Evolutionary conservation across 2,888 invertebrate genomes (phyloP).

Genomic region (Trachelus stipa): DNA sequence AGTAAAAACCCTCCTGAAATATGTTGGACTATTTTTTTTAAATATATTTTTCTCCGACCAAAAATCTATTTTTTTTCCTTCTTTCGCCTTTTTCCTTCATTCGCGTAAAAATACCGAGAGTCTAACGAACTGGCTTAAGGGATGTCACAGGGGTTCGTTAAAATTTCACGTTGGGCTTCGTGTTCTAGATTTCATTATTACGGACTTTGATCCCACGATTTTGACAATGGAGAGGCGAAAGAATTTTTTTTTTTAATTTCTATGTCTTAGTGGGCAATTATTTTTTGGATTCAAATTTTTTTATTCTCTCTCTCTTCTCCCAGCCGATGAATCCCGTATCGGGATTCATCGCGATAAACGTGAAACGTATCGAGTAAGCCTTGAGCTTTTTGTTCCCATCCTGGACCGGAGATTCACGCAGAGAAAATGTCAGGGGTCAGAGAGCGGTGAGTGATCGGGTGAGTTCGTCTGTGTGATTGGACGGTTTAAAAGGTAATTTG

Average conservation of each 20-base stretch:
- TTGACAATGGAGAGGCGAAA: neutral
- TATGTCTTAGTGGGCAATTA: neutral
- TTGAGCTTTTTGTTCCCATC: neutral
- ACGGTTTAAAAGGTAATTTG: constrained; percentile 54
- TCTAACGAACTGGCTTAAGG: neutral
- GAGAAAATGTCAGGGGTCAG: neutral
- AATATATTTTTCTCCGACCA: too few species aligned
- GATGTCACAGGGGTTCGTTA: neutral
- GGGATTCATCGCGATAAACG: neutral
- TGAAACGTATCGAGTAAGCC: neutral
- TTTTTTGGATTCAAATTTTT: neutral
- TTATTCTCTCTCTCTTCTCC: neutral
- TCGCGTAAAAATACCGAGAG: neutral
- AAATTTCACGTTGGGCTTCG: neutral
- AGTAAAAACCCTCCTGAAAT: neutral
- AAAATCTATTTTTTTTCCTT: too few species aligned
- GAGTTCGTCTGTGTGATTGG: constrained; percentile 32
- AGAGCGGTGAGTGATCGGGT: constrained; percentile 5
- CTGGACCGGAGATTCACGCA: neutral
- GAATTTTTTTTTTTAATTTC: too few species aligned
- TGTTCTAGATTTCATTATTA: neutral
- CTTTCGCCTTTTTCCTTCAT: neutral
- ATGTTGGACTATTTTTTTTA: neutral
- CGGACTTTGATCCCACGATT: neutral
- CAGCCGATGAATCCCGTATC: too few species aligned